These are phyloP conservation scores for Cataglyphis livida DNA, from an alignment of 2,888 invertebrate species.

Conservation along the genomic window DNA sequence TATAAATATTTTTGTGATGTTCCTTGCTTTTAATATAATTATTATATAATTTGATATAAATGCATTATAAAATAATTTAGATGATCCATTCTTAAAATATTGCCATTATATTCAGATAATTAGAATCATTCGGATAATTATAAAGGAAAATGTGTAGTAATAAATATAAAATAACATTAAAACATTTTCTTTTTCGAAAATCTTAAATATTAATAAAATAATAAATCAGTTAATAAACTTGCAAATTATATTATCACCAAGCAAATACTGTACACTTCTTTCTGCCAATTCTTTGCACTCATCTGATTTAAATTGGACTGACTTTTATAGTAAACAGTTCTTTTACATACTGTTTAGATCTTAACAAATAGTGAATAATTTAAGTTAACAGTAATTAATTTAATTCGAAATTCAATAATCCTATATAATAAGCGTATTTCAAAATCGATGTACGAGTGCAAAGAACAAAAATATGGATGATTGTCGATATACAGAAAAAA, in stretches of 20 bases:
- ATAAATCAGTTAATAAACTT: constrained; percentile 28
- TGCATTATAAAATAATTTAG: constrained; percentile 61
- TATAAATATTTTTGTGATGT: constrained; percentile 58
- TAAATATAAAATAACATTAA: constrained; percentile 62
- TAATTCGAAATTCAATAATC: constrained; percentile 15
- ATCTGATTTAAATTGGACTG: constrained; percentile 26
- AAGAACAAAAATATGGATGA: constrained; percentile 19
- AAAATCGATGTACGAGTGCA: constrained; percentile 27
- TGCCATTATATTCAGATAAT: constrained; percentile 32
- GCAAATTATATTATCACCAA: constrained; percentile 22
- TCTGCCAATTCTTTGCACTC: constrained; percentile 22
- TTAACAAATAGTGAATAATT: constrained; percentile 15
- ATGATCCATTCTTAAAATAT: constrained; percentile 51
- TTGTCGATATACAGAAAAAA: constrained; percentile 22
- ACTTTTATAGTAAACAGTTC: constrained; percentile 32
- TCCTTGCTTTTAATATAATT: constrained; percentile 43
- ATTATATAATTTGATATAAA: constrained; percentile 59
- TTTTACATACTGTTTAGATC: neutral
- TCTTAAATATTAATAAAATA: constrained; percentile 28
- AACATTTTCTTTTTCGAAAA: constrained; percentile 50
- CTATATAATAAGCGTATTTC: neutral
- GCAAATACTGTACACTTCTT: constrained; percentile 42
- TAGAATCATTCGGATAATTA: constrained; percentile 20
- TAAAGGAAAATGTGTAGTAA: constrained; percentile 55
- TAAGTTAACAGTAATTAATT: constrained; percentile 25